Evolutionary conservation across 2,888 invertebrate genomes (phyloP), one percentile per base, ranked within the genome.

Genomic region (Sclerodermus sp.): DNA sequence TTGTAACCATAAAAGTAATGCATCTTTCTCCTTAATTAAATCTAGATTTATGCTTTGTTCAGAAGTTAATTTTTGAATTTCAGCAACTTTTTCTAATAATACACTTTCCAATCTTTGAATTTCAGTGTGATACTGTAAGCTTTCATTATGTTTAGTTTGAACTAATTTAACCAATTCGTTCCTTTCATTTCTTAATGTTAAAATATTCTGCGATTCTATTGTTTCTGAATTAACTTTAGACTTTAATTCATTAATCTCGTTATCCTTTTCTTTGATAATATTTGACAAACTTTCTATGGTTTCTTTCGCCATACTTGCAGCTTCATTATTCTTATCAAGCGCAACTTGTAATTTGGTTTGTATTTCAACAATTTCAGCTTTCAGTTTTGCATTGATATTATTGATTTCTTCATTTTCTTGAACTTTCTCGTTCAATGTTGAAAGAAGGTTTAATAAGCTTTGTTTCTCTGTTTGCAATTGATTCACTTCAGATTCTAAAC

Each of bases 71-170:
- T 84, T 79, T 42, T 74, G 73, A 34, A 69, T 52, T 36, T 59
- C 64, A 1, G 51, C n/a, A 0, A 60, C 44, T 51, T 78, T 75
- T n/a, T 76, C 73, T 32, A 56, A 62, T 13, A 79, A 42, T 1
- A 78, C 45, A 51, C 84, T 83, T 49, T 86, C 86, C 38, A 95
- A 76, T 23, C 91, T 82, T 73, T 93, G 91, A 51, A 94, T 89
- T 81, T 96, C 95, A 29, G 81, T 83, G 68, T 95, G 92, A 74
- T 93, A 95, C 55, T 88, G 86, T 23, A 91, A 78, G 70, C 87
- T 91, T 79, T 95, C 94, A 51, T 89, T 85, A 68, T 95, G 93
- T 77, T 95, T 95, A 49, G 87, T 81, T 66, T 89, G 90, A 0
- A 94, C 80, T 10, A 88, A 79, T 57, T 83, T 85, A 13, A 88